Evolutionary conservation across 2,113 vertebrate species (phyloP).

Genomic region (Pelecanoides urinatrix): DNA sequence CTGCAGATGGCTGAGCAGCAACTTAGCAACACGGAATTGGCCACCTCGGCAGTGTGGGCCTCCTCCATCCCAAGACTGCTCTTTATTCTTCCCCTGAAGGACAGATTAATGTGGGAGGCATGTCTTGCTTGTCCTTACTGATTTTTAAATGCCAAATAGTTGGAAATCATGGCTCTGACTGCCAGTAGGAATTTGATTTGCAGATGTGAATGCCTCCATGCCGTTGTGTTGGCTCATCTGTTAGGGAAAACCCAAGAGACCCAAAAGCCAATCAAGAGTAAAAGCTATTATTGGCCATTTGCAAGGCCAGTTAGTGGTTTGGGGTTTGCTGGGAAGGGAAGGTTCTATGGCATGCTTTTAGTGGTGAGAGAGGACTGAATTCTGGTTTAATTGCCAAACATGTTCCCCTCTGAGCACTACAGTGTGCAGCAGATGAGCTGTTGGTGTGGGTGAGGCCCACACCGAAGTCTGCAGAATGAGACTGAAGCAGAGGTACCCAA

Average conservation of each 20-base stretch:
- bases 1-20: background rate
- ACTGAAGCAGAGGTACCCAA: background rate
- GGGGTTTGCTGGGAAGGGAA: background rate
- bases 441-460: background rate
- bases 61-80: background rate
- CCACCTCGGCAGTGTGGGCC: background rate
- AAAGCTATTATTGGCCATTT: background rate
- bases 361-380: background rate
- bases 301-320: background rate
- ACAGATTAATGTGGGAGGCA: background rate
- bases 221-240: fast-evolving
- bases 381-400: background rate
- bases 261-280: background rate
- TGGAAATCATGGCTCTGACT: background rate
- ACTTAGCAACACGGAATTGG: background rate
- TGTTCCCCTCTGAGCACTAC: background rate
- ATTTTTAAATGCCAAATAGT: background rate
- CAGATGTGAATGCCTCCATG: background rate
- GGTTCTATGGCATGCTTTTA: background rate
- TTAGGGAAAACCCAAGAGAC: background rate
- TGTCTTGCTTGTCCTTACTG: background rate
- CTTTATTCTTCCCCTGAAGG: background rate
- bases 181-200: background rate
- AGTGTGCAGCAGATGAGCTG: background rate
- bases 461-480: background rate